Conservation (phyloP, 2,888 invertebrate species). For the Hydropsyche betteni region DNA sequence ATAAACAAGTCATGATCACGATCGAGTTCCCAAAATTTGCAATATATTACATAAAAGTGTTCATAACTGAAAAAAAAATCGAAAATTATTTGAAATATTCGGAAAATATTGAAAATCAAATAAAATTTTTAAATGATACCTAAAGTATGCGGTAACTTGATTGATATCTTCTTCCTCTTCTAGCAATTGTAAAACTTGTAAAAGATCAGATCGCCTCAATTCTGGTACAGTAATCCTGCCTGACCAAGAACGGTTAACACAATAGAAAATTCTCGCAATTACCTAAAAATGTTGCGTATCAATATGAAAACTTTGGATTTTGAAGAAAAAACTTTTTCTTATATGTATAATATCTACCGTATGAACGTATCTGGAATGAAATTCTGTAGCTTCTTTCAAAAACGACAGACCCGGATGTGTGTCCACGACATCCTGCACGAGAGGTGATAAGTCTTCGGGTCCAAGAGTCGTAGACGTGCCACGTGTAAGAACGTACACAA, state of each 20-base stretch:
- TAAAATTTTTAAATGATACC: conserved; percentile 55
- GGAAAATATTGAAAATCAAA: not conserved
- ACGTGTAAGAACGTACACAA: conserved; percentile 84
- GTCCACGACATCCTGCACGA: conserved; percentile 98
- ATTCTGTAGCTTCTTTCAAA: conserved; percentile 96
- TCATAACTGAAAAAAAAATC: conserved; percentile 86
- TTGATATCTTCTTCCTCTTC: conserved; percentile 98
- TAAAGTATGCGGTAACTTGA: conserved; percentile 85
- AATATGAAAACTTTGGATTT: conserved; percentile 19
- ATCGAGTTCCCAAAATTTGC: conserved; percentile 99
- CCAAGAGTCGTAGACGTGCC: conserved; percentile 74
- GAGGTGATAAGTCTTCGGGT: conserved; percentile 92
- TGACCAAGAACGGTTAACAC: conserved; percentile 97
- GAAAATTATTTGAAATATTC: no score
- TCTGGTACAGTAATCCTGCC: conserved; percentile 90
- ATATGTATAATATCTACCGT: conserved; percentile 70
- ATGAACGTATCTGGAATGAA: conserved; percentile 98
- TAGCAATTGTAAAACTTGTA: conserved; percentile 81
- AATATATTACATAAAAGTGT: conserved; percentile 99
- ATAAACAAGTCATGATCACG: conserved; percentile 97
- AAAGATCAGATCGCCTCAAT: conserved; percentile 88
- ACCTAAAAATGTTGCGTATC: conserved; percentile 68
- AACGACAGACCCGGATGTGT: conserved; percentile 97
- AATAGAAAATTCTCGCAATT: conserved; percentile 97
- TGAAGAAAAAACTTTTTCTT: not conserved